Conservation (phyloP, 2,888 invertebrate species). For the Torymus texanus region DNA sequence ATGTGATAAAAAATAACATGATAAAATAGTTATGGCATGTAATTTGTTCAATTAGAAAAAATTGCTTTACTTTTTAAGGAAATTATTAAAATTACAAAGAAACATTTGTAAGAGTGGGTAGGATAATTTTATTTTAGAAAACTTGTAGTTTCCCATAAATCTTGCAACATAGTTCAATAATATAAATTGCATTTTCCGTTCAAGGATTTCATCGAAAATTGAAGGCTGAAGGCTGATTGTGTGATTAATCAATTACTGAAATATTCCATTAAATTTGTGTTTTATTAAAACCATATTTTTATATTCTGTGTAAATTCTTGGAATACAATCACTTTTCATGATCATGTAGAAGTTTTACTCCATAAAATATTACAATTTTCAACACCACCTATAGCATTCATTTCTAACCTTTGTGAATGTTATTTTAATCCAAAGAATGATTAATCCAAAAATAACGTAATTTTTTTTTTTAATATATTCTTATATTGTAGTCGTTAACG, state of each 20-base stretch:
- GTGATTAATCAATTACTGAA: not conserved
- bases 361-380: constrained; percentile 5
- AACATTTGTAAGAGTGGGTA: too few relatives aligned
- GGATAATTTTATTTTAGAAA: too few relatives aligned
- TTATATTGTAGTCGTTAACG: not conserved
- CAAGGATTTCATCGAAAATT: not conserved
- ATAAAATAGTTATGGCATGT: too few relatives aligned
- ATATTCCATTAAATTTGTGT: not conserved
- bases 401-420: too few relatives aligned
- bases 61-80: too few relatives aligned
- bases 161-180: too few relatives aligned
- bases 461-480: not conserved
- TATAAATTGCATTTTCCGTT: not conserved
- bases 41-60: too few relatives aligned
- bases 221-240: not conserved
- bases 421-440: too few relatives aligned
- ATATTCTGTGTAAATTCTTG: constrained; percentile 3
- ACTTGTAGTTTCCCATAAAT: too few relatives aligned
- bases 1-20: too few relatives aligned
- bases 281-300: not conserved
- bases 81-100: too few relatives aligned
- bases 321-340: constrained; percentile 13
- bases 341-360: constrained; percentile 2
- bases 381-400: not conserved
- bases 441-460: not conserved